Conservation (phyloP, 1,140 invertebrate species). For the Cataglyphis hispanica region DNA sequence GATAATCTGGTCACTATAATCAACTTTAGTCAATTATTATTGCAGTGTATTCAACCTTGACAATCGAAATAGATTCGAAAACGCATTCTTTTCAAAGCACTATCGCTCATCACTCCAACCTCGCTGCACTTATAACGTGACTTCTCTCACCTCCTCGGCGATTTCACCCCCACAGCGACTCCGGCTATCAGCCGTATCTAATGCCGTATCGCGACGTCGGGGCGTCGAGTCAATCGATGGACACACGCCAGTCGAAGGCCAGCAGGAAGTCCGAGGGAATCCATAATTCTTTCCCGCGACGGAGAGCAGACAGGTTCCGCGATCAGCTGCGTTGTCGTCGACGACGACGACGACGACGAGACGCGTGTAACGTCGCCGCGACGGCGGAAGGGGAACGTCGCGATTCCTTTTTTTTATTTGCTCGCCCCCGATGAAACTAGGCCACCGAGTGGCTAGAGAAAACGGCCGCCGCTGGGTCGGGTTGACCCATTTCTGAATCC, state of each 20-base stretch:
- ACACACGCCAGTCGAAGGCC: slow-evolving; percentile 58
- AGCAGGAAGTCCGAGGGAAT: slow-evolving; percentile 35
- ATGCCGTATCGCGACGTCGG: slow-evolving; percentile 27
- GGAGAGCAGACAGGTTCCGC: background rate
- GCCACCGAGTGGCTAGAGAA: slow-evolving; percentile 65
- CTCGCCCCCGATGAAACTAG: slow-evolving; percentile 66
- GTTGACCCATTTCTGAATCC: slow-evolving; percentile 72
- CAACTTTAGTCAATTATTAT: background rate
- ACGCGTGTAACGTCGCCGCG: slow-evolving; percentile 2
- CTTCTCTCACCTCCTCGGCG: slow-evolving; percentile 60
- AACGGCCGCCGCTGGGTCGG: slow-evolving; percentile 67
- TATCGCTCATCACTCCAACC: background rate
- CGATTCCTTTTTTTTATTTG: slow-evolving; percentile 60
- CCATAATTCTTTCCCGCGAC: slow-evolving; percentile 42
- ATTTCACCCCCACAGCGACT: slow-evolving; percentile 1
- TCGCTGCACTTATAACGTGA: background rate
- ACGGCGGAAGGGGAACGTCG: background rate
- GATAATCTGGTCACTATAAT: background rate
- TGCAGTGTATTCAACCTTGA: background rate
- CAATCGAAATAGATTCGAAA: background rate
- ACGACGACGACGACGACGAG: background rate
- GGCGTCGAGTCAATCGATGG: slow-evolving; percentile 63
- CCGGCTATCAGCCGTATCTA: slow-evolving; percentile 29
- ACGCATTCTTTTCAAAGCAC: background rate
- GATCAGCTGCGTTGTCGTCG: slow-evolving; percentile 51